Evolutionary conservation across 2,888 invertebrate species (phyloP).

Genomic region (Sarcophaga variegata): DNA sequence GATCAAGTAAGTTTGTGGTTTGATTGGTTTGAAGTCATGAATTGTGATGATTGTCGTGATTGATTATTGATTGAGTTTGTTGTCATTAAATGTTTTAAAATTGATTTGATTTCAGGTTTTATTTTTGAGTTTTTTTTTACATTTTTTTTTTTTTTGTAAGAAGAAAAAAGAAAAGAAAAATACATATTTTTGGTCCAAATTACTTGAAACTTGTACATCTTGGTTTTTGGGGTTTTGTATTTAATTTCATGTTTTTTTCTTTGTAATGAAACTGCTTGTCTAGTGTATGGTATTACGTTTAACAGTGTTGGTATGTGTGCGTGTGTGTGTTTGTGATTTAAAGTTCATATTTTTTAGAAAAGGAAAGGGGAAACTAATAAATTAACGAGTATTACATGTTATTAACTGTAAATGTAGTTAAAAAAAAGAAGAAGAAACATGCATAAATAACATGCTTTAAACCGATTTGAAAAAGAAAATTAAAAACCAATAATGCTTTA

Average conservation of each 20-base stretch:
- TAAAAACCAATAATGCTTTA: not conserved
- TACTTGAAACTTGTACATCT: constrained; percentile 71
- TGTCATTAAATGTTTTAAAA: constrained; percentile 37
- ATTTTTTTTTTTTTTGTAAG: constrained; percentile 70
- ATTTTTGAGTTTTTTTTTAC: constrained; percentile 50
- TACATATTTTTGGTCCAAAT: constrained; percentile 74
- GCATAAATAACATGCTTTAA: constrained; percentile 51
- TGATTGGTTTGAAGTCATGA: constrained; percentile 15
- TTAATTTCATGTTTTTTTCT: constrained; percentile 60
- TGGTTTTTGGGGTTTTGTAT: constrained; percentile 55
- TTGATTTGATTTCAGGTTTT: constrained; percentile 47
- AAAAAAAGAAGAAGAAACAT: constrained; percentile 45
- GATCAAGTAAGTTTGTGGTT: too few species aligned
- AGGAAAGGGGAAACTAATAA: not conserved
- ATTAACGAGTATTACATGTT: not conserved
- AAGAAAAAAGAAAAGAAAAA: constrained; percentile 75
- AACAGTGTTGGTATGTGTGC: constrained; percentile 8
- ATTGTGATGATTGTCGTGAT: constrained; percentile 12
- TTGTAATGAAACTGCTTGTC: constrained; percentile 56
- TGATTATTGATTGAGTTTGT: constrained; percentile 43
- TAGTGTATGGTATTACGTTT: constrained; percentile 28
- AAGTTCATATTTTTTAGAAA: not conserved
- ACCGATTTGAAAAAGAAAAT: not conserved
- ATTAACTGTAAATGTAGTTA: not conserved
- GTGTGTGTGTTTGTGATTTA: constrained; percentile 20